Percentiles rank a stretch among this genome's conserved stretches.
These are phyloP conservation scores for Argyra leucocephala DNA, from an alignment of 2,888 invertebrate genomes.

Conservation along the genomic window DNA sequence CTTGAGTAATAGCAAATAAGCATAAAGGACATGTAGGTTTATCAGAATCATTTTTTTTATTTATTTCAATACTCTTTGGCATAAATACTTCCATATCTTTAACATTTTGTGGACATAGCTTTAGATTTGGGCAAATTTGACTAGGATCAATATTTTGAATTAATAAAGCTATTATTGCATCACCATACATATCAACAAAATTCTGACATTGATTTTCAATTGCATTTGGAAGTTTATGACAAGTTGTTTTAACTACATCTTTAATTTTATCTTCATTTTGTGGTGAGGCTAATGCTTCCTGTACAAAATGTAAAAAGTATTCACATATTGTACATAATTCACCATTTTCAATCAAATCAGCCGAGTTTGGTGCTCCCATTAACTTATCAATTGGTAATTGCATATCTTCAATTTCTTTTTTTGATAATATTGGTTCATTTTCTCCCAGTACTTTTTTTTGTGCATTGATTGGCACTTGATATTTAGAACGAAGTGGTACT, in stretches of 20 bases:
- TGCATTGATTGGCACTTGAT: constrained; percentile 25
- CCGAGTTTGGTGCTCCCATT: constrained; percentile 40
- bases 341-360: constrained; percentile 41
- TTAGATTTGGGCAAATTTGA: constrained; percentile 56
- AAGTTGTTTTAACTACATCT: constrained; percentile 56
- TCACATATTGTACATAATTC: constrained; percentile 66
- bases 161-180: constrained; percentile 65
- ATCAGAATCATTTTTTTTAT: constrained; percentile 36
- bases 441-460: constrained; percentile 32
- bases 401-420: constrained; percentile 36
- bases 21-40: constrained; percentile 74
- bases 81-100: constrained; percentile 48
- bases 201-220: constrained; percentile 57
- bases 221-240: constrained; percentile 54
- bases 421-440: constrained; percentile 35
- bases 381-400: constrained; percentile 48
- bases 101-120: constrained; percentile 53
- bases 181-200: constrained; percentile 71
- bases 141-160: constrained; percentile 51
- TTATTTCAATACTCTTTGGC: constrained; percentile 29
- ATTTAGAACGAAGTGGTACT: constrained; percentile 42
- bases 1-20: constrained; percentile 66
- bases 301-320: constrained; percentile 70
- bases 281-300: constrained; percentile 60
- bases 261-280: constrained; percentile 61